Conservation (phyloP, 2,113 vertebrate species). For the Oreamnos americanus region DNA sequence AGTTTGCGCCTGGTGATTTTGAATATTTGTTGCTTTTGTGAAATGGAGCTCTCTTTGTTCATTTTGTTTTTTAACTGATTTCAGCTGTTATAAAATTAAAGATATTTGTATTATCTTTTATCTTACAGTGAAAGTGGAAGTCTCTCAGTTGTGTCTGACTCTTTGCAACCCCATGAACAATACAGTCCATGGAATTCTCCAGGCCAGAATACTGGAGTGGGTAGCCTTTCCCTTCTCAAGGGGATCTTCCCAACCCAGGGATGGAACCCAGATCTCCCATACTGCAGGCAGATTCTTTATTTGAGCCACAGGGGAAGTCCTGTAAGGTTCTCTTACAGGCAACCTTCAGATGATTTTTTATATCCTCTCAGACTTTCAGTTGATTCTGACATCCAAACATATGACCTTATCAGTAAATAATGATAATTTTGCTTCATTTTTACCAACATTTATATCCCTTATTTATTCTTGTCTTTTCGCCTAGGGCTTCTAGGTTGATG, state of each 20-base stretch:
- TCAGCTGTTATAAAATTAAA: neutral
- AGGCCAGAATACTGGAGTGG: neutral
- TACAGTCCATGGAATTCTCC: neutral
- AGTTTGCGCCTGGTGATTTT: neutral
- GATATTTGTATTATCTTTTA: neutral
- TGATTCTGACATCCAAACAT: neutral
- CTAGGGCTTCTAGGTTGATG: neutral
- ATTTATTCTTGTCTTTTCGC: neutral
- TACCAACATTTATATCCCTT: neutral
- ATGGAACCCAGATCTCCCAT: neutral
- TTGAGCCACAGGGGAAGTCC: neutral
- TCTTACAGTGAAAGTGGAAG: neutral
- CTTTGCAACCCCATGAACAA: neutral
- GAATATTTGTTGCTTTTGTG: neutral
- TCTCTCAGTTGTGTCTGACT: rapidly evolving
- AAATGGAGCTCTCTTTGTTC: neutral
- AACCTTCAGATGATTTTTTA: neutral
- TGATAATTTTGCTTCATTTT: constrained; percentile 9
- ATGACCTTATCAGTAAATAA: neutral
- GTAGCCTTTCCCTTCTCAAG: neutral
- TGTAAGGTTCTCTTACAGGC: neutral
- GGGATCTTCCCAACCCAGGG: neutral
- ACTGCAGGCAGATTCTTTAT: neutral
- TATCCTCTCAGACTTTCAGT: neutral
- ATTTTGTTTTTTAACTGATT: neutral